Percentiles rank a stretch among this genome's conserved stretches.
phyloP scores from a whole-genome alignment of 92 coral and sea anemone genomes.

The Siderastrea radians region DNA sequence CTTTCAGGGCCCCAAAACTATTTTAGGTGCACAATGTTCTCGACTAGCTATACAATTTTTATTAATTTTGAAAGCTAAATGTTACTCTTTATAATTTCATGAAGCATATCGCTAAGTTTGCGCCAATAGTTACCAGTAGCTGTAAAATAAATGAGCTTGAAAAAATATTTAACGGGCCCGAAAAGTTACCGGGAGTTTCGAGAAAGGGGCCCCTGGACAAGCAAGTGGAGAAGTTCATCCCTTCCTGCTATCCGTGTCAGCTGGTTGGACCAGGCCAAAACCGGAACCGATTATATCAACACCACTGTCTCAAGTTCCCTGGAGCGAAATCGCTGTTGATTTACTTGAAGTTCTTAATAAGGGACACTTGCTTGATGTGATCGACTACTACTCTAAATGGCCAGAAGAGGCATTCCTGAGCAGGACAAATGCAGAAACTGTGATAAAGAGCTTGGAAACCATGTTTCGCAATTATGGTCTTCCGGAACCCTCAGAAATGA shows the following conservation, averaged over 20 bases:
- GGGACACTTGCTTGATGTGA: conserved; percentile 70
- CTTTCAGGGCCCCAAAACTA: no score
- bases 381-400: conserved; percentile 77
- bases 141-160: no score
- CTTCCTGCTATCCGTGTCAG: conserved; percentile 65
- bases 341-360: conserved; percentile 33
- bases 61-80: no score
- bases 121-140: no score
- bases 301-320: conserved; percentile 69
- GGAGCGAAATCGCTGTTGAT: conserved; percentile 70
- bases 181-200: no score
- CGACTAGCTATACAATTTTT: no score
- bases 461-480: conserved; percentile 76
- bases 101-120: no score
- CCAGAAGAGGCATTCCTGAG: conserved; percentile 72
- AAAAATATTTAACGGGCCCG: no score
- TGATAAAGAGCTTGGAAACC: conserved; percentile 57
- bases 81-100: no score
- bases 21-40: no score
- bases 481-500: conserved; percentile 55
- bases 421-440: conserved; percentile 72
- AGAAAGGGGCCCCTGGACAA: no score
- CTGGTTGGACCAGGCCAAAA: conserved; percentile 64
- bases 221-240: conserved; percentile 54
- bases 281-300: conserved; percentile 78